Conservation (phyloP, 2,113 vertebrate genomes). For the Zeus faber region DNA sequence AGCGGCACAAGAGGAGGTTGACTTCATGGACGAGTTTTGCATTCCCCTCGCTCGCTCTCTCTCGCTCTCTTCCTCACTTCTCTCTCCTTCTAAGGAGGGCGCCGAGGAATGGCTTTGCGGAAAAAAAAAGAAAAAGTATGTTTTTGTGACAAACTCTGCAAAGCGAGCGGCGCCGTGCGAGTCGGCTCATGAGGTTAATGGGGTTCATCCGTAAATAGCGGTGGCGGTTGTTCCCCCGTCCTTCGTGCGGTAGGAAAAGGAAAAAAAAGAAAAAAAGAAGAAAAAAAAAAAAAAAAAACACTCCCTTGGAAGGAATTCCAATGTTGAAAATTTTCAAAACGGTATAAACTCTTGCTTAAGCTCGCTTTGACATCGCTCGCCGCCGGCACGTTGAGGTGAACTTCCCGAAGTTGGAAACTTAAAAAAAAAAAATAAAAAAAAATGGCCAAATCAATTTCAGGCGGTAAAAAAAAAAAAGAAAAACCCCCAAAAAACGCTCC, state of each 20-base stretch:
- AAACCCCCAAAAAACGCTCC: conserved; percentile 43
- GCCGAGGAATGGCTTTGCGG: background rate
- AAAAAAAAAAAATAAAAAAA: too few species aligned
- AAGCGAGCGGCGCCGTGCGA: conserved; percentile 26
- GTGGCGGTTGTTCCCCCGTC: conserved; percentile 29
- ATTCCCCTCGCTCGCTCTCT: background rate
- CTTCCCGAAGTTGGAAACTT: conserved; percentile 59
- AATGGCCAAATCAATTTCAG: conserved; percentile 52
- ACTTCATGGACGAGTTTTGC: background rate
- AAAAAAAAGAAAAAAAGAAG: conserved; percentile 6
- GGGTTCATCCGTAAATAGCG: conserved; percentile 42
- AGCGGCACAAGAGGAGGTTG: background rate
- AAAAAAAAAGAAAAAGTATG: conserved; percentile 7
- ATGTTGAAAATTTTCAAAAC: conserved; percentile 28
- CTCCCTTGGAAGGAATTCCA: conserved; percentile 25
- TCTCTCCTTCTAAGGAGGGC: conserved; percentile 4
- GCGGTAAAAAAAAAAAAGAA: conserved; percentile 24
- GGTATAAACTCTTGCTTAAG: conserved; percentile 29
- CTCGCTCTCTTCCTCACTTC: background rate
- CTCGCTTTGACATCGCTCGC: conserved; percentile 32
- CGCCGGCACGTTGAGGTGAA: conserved; percentile 39
- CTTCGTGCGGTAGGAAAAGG: conserved; percentile 20
- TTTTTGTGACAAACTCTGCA: background rate
- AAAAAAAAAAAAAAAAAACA: background rate
- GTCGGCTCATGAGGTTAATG: conserved; percentile 53